Evolutionary conservation across 2,888 invertebrate species (phyloP).

Genomic region (Epistrophe grossulariae): DNA sequence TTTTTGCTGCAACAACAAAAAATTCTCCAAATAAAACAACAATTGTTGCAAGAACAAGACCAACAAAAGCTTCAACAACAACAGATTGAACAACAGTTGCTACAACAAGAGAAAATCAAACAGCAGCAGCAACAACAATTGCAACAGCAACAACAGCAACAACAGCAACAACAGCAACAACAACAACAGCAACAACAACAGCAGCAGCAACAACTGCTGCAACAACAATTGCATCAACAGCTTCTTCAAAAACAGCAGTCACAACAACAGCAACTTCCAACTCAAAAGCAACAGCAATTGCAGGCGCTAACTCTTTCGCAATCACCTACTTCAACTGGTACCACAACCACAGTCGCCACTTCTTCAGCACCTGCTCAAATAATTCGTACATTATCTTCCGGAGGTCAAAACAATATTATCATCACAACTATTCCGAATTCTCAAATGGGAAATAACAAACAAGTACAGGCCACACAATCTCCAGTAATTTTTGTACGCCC

Average conservation of each 20-base stretch:
- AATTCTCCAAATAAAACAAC: constrained; percentile 76
- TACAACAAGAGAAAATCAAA: constrained; percentile 78
- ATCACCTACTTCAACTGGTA: constrained; percentile 10
- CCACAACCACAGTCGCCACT: constrained; percentile 37
- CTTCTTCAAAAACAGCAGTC: constrained; percentile 70
- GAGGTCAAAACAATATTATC: constrained; percentile 68
- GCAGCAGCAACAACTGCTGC: constrained; percentile 82
- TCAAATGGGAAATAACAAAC: constrained; percentile 54
- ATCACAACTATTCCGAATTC: constrained; percentile 69
- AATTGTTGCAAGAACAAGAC: constrained; percentile 76
- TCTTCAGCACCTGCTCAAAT: constrained; percentile 66
- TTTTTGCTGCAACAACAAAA: constrained; percentile 78
- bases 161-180: constrained; percentile 79
- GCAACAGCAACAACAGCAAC: constrained; percentile 77
- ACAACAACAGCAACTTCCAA: constrained; percentile 50
- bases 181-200: constrained; percentile 79
- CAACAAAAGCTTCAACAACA: constrained; percentile 67
- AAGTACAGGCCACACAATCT: constrained; percentile 56
- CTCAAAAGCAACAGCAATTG: constrained; percentile 32
- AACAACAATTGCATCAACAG: constrained; percentile 79
- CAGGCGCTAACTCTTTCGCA: constrained; percentile 43
- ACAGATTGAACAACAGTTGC: constrained; percentile 65
- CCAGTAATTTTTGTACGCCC: constrained; percentile 69
- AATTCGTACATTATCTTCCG: constrained; percentile 58
- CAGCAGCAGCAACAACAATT: constrained; percentile 81